These are phyloP conservation scores for Drosophila testacea DNA, from an alignment of 2,888 invertebrate genomes.

Conservation along the genomic window DNA sequence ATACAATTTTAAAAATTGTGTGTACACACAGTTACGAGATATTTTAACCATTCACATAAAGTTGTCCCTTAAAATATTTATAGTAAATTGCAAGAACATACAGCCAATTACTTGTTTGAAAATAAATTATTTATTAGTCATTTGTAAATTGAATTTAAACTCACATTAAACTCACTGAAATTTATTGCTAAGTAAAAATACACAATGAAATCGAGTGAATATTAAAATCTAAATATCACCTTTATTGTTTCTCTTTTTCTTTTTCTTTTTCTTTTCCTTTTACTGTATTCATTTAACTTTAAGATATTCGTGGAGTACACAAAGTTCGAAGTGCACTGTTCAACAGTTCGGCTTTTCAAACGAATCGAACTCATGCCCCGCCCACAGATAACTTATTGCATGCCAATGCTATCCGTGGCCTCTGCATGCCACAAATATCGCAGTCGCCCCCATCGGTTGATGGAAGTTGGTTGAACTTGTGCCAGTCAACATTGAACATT, in stretches of 20 bases:
- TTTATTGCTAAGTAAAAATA: not conserved
- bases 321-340: conserved; percentile 21
- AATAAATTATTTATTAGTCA: not conserved
- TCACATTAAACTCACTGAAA: not conserved
- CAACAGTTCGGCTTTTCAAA: conserved; percentile 4
- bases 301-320: not conserved
- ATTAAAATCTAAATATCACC: conserved; percentile 6
- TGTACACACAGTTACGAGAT: not conserved
- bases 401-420: conserved; percentile 54
- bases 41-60: not conserved
- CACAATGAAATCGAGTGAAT: not conserved
- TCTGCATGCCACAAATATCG: conserved; percentile 51
- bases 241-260: not conserved
- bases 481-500: too few relatives aligned
- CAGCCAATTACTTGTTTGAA: not conserved
- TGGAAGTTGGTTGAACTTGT: not conserved
- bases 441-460: conserved; percentile 14
- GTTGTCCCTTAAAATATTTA: not conserved
- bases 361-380: conserved; percentile 21
- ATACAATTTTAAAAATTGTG: too few relatives aligned
- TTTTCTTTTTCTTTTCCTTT: not conserved
- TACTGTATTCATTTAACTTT: not conserved
- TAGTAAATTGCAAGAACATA: not conserved
- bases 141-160: not conserved
- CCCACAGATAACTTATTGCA: conserved; percentile 32